phyloP scores from a whole-genome alignment of 2,797 vertebrate genomes.

The Loris lydekkerianus region DNA sequence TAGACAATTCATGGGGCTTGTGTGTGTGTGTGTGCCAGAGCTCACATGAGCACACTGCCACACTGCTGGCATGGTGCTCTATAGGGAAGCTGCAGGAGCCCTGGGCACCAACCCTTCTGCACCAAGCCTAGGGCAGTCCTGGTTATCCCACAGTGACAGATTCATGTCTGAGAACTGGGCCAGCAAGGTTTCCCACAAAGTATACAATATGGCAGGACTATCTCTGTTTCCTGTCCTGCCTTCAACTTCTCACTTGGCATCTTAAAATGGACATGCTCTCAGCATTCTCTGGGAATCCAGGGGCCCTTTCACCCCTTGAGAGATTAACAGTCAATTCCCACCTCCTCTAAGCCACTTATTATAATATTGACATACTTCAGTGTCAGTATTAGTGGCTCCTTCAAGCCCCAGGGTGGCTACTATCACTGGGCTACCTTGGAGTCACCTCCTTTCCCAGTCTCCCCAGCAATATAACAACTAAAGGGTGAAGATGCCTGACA shows the following conservation, averaged over 20 bases:
- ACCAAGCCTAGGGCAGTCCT: not conserved
- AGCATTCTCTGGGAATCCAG: not conserved
- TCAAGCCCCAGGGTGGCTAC: not conserved
- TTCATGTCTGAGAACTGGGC: not conserved
- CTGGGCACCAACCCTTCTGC: not conserved
- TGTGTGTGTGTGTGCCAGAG: too few relatives aligned
- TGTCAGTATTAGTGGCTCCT: not conserved
- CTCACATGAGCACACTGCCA: not conserved
- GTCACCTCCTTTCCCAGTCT: not conserved
- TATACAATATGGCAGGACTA: not conserved
- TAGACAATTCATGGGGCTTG: not conserved
- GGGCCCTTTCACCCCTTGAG: not conserved
- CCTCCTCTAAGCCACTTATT: not conserved
- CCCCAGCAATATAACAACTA: not conserved
- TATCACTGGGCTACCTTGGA: not conserved
- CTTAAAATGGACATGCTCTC: not conserved
- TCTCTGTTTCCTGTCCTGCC: not conserved
- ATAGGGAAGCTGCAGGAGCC: not conserved
- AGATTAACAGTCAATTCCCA: not conserved
- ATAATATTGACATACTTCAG: not conserved
- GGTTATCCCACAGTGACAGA: not conserved
- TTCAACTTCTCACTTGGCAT: not conserved
- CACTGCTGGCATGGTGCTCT: not conserved
- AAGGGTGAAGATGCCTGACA: fast-evolving
- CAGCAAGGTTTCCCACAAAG: not conserved